Base-by-base conservation (phyloP, 2,888 invertebrate species). In the Hypolimnas misippus region DNA sequence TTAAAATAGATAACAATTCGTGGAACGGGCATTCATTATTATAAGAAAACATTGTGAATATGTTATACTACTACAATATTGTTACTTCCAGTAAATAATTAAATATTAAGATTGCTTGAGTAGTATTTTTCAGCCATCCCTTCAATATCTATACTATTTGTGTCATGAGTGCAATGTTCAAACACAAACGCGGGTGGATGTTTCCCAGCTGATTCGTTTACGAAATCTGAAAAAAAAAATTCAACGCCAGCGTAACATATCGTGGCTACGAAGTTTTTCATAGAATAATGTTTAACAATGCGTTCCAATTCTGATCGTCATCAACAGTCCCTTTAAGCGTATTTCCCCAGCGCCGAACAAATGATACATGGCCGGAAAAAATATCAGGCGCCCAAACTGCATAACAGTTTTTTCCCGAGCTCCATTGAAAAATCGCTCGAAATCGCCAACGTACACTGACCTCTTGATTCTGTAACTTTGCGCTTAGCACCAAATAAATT, bases 401-500 rank as follows among this genome's bases (percentile, higher is more conserved):
- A 19, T 31, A 35, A 52, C 51, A 52, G 51, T 49, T 58, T 52
- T 58, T 51, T 31, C n/a, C 44, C 21, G 31, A 38, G 42, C 31
- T 52, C 31, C 42, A 33, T 52, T 52, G 52, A 51, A 58, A 58
- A 52, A 58, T 58, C 19, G 40, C 40, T 54, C 10, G 21, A 16
- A 14, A n/a, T 19, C 16, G 25, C 52, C 58, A 52, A 33, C 42
- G 21, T 49, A 49, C 14, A 21, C 2, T 40, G 35, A 35, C 21
- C 54, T 58, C 21, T 58, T 16, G 49, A 44, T 42, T 42, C 12
- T 19, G 33, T 46, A 16, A 50, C 49, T 63, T 63, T 63, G n/a
- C 14, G 49, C 57, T 54, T 49, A 31, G 7, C 29, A 40, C 35
- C 40, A 57, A 57, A 57, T 57, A 57, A 57, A 57, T 57, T 57